These are phyloP conservation scores for Zaprionus africanus DNA, from an alignment of 1,140 invertebrate genomes.

Conservation along the genomic window DNA sequence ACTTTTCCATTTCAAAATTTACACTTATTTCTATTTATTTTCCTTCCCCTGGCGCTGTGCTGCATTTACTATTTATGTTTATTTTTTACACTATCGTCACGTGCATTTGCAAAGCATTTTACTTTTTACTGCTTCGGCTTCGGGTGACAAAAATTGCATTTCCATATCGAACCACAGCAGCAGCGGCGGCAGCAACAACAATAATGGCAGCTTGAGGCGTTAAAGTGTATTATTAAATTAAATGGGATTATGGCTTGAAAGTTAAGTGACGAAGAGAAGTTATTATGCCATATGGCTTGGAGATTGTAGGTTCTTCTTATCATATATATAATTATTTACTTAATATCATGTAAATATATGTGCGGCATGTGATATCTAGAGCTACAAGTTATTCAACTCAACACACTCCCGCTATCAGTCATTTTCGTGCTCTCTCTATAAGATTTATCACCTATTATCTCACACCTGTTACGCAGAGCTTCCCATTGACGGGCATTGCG, in stretches of 20 bases:
- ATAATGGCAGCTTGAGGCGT: not conserved
- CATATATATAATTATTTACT: too few relatives aligned
- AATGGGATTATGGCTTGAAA: slow-evolving; percentile 12
- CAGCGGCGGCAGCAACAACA: not conserved
- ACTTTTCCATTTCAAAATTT: slow-evolving; percentile 65
- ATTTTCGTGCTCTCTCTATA: not conserved
- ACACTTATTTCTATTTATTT: slow-evolving; percentile 74
- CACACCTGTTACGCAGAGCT: not conserved
- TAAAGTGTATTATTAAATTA: slow-evolving; percentile 37
- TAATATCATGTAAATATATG: too few relatives aligned
- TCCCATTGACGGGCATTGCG: not conserved
- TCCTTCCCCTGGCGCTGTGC: slow-evolving; percentile 12
- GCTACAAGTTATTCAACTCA: not conserved
- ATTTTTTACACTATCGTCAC: slow-evolving; percentile 65
- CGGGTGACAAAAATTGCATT: slow-evolving; percentile 24
- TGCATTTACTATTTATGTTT: slow-evolving; percentile 65
- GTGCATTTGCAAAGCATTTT: slow-evolving; percentile 51
- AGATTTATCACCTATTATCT: not conserved
- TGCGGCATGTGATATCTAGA: not conserved
- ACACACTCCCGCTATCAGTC: not conserved
- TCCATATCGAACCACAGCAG: slow-evolving; percentile 27
- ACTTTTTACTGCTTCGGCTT: slow-evolving; percentile 3
- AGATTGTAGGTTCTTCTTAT: not conserved
- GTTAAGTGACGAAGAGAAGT: not conserved
- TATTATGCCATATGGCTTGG: not conserved